Conservation (phyloP, 2,113 vertebrate species). For the Halichoerus grypus region DNA sequence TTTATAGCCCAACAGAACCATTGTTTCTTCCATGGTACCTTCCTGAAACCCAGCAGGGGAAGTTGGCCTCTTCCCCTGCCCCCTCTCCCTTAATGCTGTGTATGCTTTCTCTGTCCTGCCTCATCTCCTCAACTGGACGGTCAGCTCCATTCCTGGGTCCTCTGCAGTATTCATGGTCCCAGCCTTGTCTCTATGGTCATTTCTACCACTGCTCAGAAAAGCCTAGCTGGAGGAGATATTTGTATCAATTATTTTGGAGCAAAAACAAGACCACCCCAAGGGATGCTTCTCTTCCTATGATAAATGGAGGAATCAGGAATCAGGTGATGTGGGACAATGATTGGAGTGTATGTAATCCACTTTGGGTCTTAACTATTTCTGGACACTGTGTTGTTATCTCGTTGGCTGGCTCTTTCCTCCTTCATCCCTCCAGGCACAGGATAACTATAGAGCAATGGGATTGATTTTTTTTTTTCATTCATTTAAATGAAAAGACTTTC, state of each 20-base stretch:
- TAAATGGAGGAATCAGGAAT: background rate
- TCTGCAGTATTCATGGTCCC: background rate
- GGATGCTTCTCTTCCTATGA: background rate
- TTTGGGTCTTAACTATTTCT: background rate
- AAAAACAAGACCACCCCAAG: background rate
- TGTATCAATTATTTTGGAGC: background rate
- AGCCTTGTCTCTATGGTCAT: background rate
- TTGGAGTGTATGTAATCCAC: background rate
- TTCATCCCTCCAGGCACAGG: background rate
- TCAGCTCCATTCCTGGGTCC: background rate
- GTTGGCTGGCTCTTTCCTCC: background rate
- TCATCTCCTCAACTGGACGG: background rate
- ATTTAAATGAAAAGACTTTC: constrained; percentile 54
- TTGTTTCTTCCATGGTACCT: background rate
- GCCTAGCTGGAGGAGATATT: background rate
- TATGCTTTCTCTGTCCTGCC: background rate
- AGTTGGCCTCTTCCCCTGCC: too few relatives aligned
- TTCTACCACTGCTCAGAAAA: background rate
- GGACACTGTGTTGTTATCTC: background rate
- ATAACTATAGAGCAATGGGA: background rate
- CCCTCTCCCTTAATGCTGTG: background rate
- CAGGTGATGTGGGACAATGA: background rate
- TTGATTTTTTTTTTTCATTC: constrained; percentile 5
- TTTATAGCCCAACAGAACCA: background rate
- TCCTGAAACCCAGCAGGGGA: background rate